Conservation (phyloP, 2,113 vertebrate species). For the Trematocara unimaculatum region DNA sequence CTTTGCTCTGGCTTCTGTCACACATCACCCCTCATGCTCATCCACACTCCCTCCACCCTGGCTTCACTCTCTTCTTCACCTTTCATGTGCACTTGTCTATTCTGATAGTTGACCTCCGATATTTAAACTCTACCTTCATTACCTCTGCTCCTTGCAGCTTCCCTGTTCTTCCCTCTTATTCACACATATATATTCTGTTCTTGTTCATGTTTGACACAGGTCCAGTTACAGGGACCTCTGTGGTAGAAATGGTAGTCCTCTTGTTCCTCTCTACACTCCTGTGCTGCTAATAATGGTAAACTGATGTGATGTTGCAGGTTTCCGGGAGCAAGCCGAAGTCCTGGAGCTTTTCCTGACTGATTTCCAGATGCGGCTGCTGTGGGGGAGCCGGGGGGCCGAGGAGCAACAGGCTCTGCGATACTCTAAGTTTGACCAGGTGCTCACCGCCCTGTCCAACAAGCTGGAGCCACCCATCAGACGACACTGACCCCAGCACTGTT, state of each 20-base stretch:
- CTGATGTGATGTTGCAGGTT: constrained; percentile 63
- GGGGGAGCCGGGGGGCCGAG: constrained; percentile 85
- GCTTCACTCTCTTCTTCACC: neutral
- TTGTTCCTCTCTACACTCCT: neutral
- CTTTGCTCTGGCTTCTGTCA: neutral
- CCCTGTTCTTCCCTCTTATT: neutral
- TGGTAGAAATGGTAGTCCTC: neutral
- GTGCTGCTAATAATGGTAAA: neutral
- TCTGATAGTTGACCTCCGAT: fast-evolving
- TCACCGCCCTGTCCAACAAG: constrained; percentile 86
- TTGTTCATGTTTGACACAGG: neutral
- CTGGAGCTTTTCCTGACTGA: constrained; percentile 88
- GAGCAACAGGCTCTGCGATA: constrained; percentile 82
- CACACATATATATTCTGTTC: neutral
- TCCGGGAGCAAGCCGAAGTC: constrained; percentile 79
- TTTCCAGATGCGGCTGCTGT: constrained; percentile 93
- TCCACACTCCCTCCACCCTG: neutral
- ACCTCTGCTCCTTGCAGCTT: neutral
- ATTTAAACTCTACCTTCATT: neutral
- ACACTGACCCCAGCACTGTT: constrained; percentile 6
- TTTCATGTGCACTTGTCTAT: fast-evolving
- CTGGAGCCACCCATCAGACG: constrained; percentile 78
- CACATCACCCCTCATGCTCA: neutral
- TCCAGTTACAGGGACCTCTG: neutral
- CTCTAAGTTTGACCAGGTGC: constrained; percentile 87